Percentiles rank a stretch among this genome's conserved stretches.
These are phyloP conservation scores for Ophiothrix spiculata DNA, from an alignment of 35 echinoderm and acorn worm species.

Conservation along the genomic window DNA sequence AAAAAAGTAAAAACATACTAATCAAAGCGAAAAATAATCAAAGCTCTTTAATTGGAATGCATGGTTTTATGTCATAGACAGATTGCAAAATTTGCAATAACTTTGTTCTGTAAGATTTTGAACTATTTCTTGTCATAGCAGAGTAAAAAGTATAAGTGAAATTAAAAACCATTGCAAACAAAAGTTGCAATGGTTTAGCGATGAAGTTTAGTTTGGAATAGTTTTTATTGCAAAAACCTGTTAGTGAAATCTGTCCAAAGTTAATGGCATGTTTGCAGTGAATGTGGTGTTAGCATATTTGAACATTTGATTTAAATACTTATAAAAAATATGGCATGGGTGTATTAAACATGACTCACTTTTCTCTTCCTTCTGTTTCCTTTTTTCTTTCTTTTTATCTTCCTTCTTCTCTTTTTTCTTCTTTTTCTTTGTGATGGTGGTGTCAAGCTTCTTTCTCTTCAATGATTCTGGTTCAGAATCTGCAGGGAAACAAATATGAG, in stretches of 20 bases:
- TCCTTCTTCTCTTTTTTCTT: slow-evolving; percentile 45
- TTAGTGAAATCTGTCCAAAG: not conserved
- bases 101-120: too few relatives aligned
- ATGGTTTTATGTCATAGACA: too few relatives aligned
- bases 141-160: too few relatives aligned
- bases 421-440: slow-evolving; percentile 36
- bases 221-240: not conserved
- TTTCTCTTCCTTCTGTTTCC: slow-evolving; percentile 10
- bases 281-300: not conserved
- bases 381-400: slow-evolving; percentile 47
- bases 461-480: slow-evolving; percentile 20
- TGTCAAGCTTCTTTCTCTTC: slow-evolving; percentile 48
- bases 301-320: not conserved
- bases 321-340: not conserved
- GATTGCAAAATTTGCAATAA: too few relatives aligned
- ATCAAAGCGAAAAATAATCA: too few relatives aligned
- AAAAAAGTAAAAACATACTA: too few relatives aligned
- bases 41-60: too few relatives aligned
- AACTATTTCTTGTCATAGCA: too few relatives aligned
- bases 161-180: too few relatives aligned
- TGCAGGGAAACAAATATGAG: not conserved
- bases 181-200: not conserved
- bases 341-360: not conserved
- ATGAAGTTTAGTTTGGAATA: not conserved
- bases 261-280: not conserved